A percentile compares a stretch with the other conserved stretches of the same genome.
Conservation (phyloP, 2,797 vertebrate species). For the Morus bassanus region DNA sequence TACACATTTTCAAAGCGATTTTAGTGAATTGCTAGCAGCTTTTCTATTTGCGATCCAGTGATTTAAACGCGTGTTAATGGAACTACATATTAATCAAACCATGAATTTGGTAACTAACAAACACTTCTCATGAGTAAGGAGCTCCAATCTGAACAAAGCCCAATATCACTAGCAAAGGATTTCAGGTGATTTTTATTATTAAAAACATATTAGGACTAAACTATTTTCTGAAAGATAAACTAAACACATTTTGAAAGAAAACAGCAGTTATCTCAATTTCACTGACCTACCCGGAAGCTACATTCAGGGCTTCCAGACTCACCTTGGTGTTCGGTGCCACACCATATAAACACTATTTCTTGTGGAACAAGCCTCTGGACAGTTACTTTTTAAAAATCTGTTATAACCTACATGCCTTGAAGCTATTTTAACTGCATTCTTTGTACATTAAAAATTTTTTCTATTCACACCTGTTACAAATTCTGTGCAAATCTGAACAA, state of each 20-base stretch:
- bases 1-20: not conserved
- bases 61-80: not conserved
- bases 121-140: not conserved
- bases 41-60: not conserved
- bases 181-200: not conserved
- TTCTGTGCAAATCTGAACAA: constrained; percentile 11
- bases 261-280: not conserved
- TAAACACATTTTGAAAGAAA: not conserved
- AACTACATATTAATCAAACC: not conserved
- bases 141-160: not conserved
- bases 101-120: not conserved
- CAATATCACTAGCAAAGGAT: fast-evolving
- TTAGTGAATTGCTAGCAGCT: not conserved
- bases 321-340: not conserved
- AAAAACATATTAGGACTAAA: not conserved
- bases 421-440: constrained; percentile 18
- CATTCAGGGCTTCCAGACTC: not conserved
- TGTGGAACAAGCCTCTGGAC: not conserved
- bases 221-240: not conserved
- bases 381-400: not conserved
- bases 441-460: not conserved
- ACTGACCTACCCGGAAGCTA: not conserved
- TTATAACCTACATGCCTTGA: not conserved
- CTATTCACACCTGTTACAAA: constrained; percentile 14
- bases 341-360: not conserved